Percentiles rank a stretch among this genome's conserved stretches.
Conservation (phyloP, 2,888 invertebrate genomes). For the Dromius quadrimaculatus region DNA sequence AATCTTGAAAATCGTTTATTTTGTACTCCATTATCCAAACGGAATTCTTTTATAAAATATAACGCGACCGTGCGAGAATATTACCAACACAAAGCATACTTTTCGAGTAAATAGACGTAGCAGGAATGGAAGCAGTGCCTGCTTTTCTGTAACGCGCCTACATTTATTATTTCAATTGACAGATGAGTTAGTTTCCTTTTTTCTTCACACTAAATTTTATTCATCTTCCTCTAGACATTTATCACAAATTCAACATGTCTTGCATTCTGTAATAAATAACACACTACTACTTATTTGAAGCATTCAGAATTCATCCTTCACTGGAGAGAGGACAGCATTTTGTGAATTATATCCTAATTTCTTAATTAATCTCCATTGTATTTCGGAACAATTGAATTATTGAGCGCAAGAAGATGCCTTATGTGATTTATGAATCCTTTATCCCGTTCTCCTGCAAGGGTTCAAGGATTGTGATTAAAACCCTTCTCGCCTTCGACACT, state of each 20-base stretch:
- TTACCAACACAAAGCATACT: conserved; percentile 37
- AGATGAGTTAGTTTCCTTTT: conserved; percentile 37
- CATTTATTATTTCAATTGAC: conserved; percentile 48
- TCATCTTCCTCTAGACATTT: conserved; percentile 18
- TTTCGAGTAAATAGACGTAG: conserved; percentile 36
- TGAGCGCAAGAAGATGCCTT: no score
- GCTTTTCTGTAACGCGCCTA: conserved; percentile 23
- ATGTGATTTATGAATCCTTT: conserved; percentile 29
- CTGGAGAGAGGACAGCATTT: no score
- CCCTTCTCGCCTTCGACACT: conserved; percentile 20
- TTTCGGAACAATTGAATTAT: no score
- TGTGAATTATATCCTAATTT: no score
- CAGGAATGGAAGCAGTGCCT: conserved; percentile 25
- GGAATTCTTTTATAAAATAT: conserved; percentile 40
- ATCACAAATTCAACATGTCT: conserved; percentile 21
- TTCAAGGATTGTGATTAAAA: conserved; percentile 28
- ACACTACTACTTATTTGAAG: no score
- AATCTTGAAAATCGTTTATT: no score
- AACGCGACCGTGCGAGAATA: conserved; percentile 37
- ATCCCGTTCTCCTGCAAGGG: conserved; percentile 12
- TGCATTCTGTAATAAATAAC: no score
- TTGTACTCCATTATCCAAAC: no score
- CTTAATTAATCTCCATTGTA: no score
- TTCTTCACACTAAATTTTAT: conserved; percentile 39
- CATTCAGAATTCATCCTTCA: no score